Evolutionary conservation across 2,888 invertebrate genomes (phyloP), one percentile per base, ranked within the genome.

Genomic region (Platycnemis pennipes): DNA sequence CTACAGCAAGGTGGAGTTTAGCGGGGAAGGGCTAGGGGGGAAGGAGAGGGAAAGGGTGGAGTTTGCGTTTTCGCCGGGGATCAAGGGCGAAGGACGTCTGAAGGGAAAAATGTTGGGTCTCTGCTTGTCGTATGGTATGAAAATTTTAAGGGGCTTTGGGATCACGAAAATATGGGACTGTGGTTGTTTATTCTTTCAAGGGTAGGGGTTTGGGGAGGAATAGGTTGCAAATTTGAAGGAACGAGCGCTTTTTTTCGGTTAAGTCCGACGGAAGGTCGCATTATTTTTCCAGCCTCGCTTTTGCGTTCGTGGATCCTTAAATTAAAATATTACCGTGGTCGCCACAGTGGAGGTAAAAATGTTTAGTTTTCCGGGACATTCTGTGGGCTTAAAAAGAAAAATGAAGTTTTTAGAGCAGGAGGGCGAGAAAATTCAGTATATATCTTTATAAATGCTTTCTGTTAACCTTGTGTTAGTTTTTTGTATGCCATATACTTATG

Each of bases 141-240:
- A 91, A 91, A 91, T 63, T 91, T 91, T 91, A 69, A 91, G 91
- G 63, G 63, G 26, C 42, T 46, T 87, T 77, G 13, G 26, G 42
- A 3, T 42, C 91, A 69, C 37, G 26, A 42, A 91, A 26, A 46
- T 87, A 46, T 4, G 37, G 42, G 69, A n/a, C 7, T 42, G 53
- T 63, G 37, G 37, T 37, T 77, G 77, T 77, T 77, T 37, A 37
- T 63, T 69, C 49, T 91, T 63, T 44, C 44, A 26, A 13, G 7
- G 11, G 91, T 13, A 8, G 26, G 0, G 26, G 89, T n/a, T n/a
- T n/a, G n/a, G n/a, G n/a, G 11, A 45, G 53, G 37, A 37, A 16
- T 13, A 91, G 69, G 19, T 44, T 26, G 42, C 56, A 26, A 91
- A 91, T 63, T 91, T n/a, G 63, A 91, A 91, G 91, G 16, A 91